Evolutionary conservation across 2,797 vertebrate species (phyloP).

Genomic region (Enteromius afrohamiltoni): DNA sequence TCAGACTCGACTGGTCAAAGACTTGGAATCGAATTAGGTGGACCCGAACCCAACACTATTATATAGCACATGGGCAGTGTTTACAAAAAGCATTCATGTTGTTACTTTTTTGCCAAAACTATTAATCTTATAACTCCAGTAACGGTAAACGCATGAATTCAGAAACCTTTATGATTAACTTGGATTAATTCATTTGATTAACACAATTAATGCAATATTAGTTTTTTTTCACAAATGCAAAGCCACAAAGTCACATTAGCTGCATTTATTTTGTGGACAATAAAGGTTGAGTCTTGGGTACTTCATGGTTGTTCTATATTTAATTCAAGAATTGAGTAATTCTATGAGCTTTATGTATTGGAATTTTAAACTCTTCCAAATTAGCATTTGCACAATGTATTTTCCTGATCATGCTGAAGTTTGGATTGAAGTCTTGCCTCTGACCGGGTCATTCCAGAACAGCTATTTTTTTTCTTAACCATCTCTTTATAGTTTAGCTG

Average conservation of each 20-base stretch:
- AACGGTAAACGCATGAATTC: neutral
- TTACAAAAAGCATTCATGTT: neutral
- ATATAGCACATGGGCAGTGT: neutral
- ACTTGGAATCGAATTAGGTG: too few species aligned
- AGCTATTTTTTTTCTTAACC: neutral
- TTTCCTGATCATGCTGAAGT: constrained; percentile 15
- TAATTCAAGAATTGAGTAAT: constrained; percentile 5
- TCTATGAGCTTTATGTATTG: constrained; percentile 9
- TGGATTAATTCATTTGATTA: neutral
- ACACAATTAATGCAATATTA: neutral
- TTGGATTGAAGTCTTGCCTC: constrained; percentile 16
- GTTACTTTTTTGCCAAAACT: neutral
- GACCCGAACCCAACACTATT: neutral
- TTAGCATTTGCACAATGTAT: constrained; percentile 5
- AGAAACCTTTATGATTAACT: neutral
- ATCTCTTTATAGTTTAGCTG: constrained; percentile 14
- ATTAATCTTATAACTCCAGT: neutral
- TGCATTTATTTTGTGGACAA: neutral
- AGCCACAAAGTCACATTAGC: neutral
- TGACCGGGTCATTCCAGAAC: constrained; percentile 16
- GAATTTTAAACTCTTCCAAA: constrained; percentile 25
- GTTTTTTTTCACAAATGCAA: neutral
- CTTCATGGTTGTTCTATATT: constrained; percentile 1
- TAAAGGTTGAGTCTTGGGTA: neutral
- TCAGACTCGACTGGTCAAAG: too few species aligned